Percentiles rank a stretch among this genome's conserved stretches.
phyloP scores from a whole-genome alignment of 2,113 vertebrate genomes.

The Clinocottus analis region DNA sequence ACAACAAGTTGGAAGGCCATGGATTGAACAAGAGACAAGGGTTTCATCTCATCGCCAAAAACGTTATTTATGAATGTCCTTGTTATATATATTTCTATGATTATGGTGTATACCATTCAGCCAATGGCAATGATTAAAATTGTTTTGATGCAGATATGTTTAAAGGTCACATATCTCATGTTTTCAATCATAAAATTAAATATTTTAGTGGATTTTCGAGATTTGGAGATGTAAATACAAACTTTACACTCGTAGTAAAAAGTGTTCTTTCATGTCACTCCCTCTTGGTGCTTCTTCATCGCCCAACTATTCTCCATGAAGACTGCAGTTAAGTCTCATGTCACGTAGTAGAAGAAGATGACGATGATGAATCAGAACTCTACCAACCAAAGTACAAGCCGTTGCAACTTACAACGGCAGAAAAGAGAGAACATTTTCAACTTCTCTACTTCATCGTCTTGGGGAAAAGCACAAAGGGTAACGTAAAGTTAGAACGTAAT shows the following conservation, averaged over 20 bases:
- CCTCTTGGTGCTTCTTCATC: no score
- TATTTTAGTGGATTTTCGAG: background rate
- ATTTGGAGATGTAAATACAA: background rate
- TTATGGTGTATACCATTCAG: background rate
- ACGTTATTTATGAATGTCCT: background rate
- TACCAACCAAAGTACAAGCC: background rate
- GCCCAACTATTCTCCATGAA: constrained; percentile 5
- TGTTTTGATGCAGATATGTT: background rate
- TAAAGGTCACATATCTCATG: background rate
- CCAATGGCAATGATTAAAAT: background rate
- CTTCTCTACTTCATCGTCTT: background rate
- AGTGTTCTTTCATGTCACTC: background rate
- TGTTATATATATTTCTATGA: background rate
- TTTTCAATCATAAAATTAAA: background rate
- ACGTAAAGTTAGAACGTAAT: background rate
- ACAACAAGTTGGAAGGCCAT: background rate
- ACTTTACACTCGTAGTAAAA: background rate
- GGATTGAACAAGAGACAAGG: background rate
- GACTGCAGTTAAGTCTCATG: background rate
- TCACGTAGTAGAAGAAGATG: background rate
- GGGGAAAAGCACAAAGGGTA: background rate
- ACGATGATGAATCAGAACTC: background rate
- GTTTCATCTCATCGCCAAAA: background rate
- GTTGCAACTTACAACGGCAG: background rate
- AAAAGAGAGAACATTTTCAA: background rate